Percentiles rank a stretch among this genome's conserved stretches.
Evolutionary conservation across 2,888 invertebrate species (phyloP).

Genomic region (Unio delphinus): DNA sequence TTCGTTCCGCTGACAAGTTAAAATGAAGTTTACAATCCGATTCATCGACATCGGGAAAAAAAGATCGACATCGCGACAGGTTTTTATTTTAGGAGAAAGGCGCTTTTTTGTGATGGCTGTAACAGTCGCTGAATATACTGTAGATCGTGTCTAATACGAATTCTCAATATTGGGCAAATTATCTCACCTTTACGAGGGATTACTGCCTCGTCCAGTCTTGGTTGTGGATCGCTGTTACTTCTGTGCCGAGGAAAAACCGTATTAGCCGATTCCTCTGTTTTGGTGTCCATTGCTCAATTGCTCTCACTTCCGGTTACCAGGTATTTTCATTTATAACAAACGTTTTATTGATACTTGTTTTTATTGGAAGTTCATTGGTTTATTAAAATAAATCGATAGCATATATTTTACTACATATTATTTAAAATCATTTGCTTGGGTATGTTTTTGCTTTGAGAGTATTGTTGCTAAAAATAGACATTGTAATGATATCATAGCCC

Average conservation of each 20-base stretch:
- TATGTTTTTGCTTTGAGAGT: neutral
- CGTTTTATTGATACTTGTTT: slow-evolving; percentile 1
- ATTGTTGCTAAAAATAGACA: slow-evolving; percentile 23
- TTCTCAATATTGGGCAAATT: no score
- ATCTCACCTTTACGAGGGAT: no score
- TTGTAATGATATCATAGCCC: slow-evolving; percentile 47
- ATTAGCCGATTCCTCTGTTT: slow-evolving; percentile 55
- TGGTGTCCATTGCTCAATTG: slow-evolving; percentile 59
- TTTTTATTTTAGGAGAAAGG: no score
- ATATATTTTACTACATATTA: neutral
- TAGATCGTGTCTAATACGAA: no score
- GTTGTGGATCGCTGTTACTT: slow-evolving; percentile 60
- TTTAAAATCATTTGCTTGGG: neutral
- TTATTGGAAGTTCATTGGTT: neutral
- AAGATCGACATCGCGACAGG: no score
- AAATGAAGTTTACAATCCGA: no score
- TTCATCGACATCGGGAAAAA: no score
- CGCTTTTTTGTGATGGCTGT: no score
- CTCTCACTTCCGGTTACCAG: slow-evolving; percentile 46
- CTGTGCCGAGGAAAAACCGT: slow-evolving; percentile 44
- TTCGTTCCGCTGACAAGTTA: no score
- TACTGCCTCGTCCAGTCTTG: slow-evolving; percentile 28
- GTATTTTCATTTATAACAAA: no score
- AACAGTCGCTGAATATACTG: no score
- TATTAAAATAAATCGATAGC: no score